Conservation (phyloP, 2,797 vertebrate genomes). For the Tokudaia muenninki region DNA sequence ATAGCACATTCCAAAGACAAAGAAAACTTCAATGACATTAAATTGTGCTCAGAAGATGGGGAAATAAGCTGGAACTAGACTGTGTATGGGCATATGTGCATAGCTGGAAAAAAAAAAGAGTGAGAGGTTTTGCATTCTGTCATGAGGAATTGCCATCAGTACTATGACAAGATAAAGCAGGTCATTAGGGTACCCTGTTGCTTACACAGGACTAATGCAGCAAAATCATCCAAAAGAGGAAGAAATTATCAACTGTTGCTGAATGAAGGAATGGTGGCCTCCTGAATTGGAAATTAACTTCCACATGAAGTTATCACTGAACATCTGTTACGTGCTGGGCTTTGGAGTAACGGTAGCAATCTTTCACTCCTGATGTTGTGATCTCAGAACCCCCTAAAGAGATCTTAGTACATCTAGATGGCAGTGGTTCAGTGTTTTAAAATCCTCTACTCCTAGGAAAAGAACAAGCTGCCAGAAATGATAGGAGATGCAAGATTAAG, state of each 20-base stretch:
- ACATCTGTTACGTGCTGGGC: slow-evolving; percentile 21
- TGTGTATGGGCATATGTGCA: background rate
- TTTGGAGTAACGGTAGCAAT: background rate
- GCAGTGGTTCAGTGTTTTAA: slow-evolving; percentile 25
- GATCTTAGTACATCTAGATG: slow-evolving; percentile 10
- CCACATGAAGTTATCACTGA: background rate
- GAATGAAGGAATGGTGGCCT: background rate
- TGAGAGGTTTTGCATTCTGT: background rate
- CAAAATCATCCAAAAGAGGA: background rate
- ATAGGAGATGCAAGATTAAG: background rate
- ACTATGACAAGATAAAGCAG: background rate
- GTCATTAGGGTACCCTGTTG: background rate
- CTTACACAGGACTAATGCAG: background rate
- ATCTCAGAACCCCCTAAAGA: slow-evolving; percentile 36
- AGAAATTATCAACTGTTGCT: slow-evolving; percentile 9
- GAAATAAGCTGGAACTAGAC: background rate
- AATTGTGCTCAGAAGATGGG: background rate
- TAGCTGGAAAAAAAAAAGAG: background rate
- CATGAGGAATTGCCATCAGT: background rate
- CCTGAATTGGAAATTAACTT: slow-evolving; percentile 36
- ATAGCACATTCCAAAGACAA: background rate
- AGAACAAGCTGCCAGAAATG: background rate
- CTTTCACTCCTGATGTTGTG: background rate
- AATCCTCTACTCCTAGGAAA: background rate
- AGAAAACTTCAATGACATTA: background rate